phyloP scores from a whole-genome alignment of 2,113 vertebrate genomes.

The Stegostoma tigrinum region DNA sequence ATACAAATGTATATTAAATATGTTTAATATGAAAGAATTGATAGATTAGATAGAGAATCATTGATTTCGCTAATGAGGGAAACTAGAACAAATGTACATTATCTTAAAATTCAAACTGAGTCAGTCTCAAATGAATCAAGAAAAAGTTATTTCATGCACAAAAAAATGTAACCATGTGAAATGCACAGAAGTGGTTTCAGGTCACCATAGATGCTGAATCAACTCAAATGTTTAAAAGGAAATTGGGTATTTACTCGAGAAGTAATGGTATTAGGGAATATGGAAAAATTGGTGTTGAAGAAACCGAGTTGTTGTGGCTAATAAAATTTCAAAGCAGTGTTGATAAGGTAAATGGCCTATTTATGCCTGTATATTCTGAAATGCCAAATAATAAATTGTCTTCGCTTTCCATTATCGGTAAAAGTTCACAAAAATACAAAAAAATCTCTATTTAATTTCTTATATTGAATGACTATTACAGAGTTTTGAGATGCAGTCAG shows the following conservation, averaged over 20 bases:
- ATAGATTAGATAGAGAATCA: neutral
- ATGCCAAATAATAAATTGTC: neutral
- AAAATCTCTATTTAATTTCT: conserved; percentile 1
- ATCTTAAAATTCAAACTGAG: conserved; percentile 16
- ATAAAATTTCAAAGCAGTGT: neutral
- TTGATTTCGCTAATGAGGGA: neutral
- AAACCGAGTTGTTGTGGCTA: neutral
- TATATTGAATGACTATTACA: neutral
- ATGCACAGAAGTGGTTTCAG: neutral
- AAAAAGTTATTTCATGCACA: neutral
- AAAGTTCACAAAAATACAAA: conserved; percentile 5
- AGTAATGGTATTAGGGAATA: neutral
- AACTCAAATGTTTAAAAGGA: neutral
- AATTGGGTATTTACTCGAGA: neutral
- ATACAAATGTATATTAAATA: neutral
- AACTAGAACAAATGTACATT: neutral
- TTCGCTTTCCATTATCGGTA: neutral
- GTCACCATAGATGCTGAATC: neutral
- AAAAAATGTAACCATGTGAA: neutral
- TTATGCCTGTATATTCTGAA: neutral
- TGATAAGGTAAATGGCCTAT: neutral
- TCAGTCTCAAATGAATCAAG: neutral
- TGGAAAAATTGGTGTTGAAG: neutral
- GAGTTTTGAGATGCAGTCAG: neutral
- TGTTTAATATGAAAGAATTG: neutral